phyloP scores from a whole-genome alignment of 2,113 vertebrate species.

The Nerophis ophidion region DNA sequence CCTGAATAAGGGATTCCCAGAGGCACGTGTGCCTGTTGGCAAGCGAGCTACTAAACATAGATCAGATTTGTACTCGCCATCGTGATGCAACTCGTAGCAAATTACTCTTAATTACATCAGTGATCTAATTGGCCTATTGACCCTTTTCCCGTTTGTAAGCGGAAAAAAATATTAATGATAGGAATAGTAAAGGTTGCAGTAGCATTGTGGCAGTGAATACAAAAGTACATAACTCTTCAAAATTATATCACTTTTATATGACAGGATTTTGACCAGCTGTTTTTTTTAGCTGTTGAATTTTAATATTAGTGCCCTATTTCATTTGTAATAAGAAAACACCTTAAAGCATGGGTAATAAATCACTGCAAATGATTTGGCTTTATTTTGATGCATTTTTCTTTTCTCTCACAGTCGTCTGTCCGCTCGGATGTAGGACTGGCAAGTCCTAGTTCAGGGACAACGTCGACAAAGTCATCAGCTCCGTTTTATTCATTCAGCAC shows the following conservation, averaged over 20 bases:
- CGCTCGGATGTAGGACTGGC: conserved; percentile 79
- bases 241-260: not conserved
- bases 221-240: not conserved
- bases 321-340: too few species aligned
- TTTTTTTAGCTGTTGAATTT: too few species aligned
- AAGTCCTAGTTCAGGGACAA: conserved; percentile 79
- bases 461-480: conserved; percentile 82
- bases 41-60: conserved; percentile 23
- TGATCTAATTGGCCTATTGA: conserved; percentile 49
- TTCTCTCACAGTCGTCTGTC: conserved; percentile 76
- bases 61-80: conserved; percentile 24
- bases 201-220: not conserved
- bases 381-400: conserved; percentile 18
- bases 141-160: conserved; percentile 42
- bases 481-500: conserved; percentile 84
- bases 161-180: conserved; percentile 28
- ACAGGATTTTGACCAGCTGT: not conserved
- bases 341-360: not conserved
- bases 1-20: conserved; percentile 25
- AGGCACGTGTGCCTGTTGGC: conserved; percentile 11
- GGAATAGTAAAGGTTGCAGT: too few species aligned
- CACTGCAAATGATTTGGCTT: not conserved
- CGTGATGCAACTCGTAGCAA: conserved; percentile 21
- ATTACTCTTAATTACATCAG: conserved; percentile 50
- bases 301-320: too few species aligned